These are phyloP conservation scores for Acleris sparsana DNA, from an alignment of 2,888 invertebrate genomes.

Conservation along the genomic window DNA sequence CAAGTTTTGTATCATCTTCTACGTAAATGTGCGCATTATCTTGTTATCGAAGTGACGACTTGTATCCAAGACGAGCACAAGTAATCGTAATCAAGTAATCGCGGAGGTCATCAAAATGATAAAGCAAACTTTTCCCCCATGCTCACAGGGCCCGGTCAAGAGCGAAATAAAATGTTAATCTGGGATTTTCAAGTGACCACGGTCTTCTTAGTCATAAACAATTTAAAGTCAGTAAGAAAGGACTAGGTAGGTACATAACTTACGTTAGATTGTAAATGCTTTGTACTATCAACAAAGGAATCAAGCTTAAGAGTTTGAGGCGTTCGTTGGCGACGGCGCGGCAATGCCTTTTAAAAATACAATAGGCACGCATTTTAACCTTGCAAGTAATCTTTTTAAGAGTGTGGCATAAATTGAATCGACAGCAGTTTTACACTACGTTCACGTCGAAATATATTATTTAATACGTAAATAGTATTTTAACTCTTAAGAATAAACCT, in stretches of 20 bases:
- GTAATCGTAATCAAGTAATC: neutral
- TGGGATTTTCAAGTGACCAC: neutral
- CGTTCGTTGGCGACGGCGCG: conserved; percentile 18
- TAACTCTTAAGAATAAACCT: conserved; percentile 4
- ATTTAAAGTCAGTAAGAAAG: no score
- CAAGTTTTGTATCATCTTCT: conserved; percentile 2
- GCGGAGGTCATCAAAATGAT: neutral
- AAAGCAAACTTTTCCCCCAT: neutral
- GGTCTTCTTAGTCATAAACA: no score
- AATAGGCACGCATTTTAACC: conserved; percentile 36
- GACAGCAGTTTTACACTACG: conserved; percentile 28
- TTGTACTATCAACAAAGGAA: conserved; percentile 18
- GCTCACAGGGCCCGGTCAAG: no score
- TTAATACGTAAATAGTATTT: conserved; percentile 11
- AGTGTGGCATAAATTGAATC: conserved; percentile 32
- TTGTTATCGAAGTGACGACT: conserved; percentile 12
- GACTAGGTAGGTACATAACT: no score
- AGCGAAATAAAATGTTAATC: neutral
- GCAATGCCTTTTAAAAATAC: conserved; percentile 23
- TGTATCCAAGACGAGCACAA: neutral
- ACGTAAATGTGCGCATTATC: conserved; percentile 15
- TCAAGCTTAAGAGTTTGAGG: conserved; percentile 13
- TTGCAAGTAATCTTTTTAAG: conserved; percentile 36
- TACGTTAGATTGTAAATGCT: conserved; percentile 4
- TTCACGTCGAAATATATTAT: conserved; percentile 1